phyloP scores from a whole-genome alignment of 1,140 invertebrate genomes.

The Drosophila azteca region DNA sequence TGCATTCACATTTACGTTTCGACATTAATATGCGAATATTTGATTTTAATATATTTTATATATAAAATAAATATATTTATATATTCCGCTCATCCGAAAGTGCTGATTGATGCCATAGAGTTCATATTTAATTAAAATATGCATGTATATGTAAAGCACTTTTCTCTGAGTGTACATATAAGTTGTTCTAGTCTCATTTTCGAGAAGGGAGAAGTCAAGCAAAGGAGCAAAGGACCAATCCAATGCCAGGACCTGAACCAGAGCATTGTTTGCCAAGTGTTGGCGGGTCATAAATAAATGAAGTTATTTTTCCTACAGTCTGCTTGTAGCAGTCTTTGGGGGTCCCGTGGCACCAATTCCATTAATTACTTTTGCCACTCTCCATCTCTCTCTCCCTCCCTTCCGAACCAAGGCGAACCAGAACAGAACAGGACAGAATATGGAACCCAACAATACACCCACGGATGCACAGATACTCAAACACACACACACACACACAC shows the following conservation, averaged over 20 bases:
- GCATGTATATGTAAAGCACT: too few relatives aligned
- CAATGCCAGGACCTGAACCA: constrained; percentile 7
- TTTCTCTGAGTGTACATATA: too few relatives aligned
- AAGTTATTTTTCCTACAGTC: constrained; percentile 70
- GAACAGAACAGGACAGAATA: neutral
- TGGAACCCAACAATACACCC: constrained; percentile 23
- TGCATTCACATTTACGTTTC: too few relatives aligned
- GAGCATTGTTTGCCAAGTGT: constrained; percentile 59
- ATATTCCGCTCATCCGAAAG: too few relatives aligned
- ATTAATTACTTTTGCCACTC: constrained; percentile 78
- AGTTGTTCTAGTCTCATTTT: too few relatives aligned
- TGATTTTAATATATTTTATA: too few relatives aligned
- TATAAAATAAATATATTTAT: too few relatives aligned
- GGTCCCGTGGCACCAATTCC: constrained; percentile 77
- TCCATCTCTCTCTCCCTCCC: neutral
- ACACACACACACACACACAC: constrained; percentile 21
- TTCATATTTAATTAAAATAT: too few relatives aligned
- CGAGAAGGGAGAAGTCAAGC: neutral
- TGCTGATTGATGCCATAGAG: too few relatives aligned
- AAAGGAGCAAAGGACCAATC: too few relatives aligned
- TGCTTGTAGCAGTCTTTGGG: constrained; percentile 38
- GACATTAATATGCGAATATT: too few relatives aligned
- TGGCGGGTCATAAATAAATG: constrained; percentile 76
- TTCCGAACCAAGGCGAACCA: too few relatives aligned
- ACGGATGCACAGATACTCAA: constrained; percentile 23